Conservation (phyloP, 2,888 invertebrate species). For the Volucella inanis region DNA sequence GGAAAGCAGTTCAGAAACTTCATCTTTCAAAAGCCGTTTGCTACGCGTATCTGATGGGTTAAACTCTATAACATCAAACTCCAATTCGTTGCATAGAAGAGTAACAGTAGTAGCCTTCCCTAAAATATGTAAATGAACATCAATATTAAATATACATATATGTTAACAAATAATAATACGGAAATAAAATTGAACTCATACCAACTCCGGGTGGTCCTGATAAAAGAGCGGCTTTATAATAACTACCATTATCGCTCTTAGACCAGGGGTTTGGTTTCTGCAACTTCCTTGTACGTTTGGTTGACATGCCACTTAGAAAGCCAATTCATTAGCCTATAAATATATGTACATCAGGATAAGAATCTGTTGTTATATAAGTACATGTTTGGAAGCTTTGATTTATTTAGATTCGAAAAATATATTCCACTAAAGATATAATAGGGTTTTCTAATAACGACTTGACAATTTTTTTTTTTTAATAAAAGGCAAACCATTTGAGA, state of each 20-base stretch:
- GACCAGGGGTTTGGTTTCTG: conserved; percentile 90
- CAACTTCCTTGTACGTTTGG: conserved; percentile 86
- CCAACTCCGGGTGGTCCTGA: conserved; percentile 99
- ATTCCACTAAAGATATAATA: too few relatives aligned
- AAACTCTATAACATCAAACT: conserved; percentile 95
- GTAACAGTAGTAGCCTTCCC: conserved; percentile 94
- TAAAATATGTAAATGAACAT: conserved; percentile 75
- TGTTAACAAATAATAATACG: too few relatives aligned
- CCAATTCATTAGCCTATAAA: conserved; percentile 90
- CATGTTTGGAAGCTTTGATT: background rate
- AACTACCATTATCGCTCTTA: conserved; percentile 92
- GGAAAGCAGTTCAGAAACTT: conserved; percentile 91
- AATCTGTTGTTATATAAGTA: background rate
- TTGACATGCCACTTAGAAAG: conserved; percentile 95
- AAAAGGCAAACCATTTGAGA: too few relatives aligned
- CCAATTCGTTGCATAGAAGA: conserved; percentile 94
- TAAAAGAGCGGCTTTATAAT: conserved; percentile 94
- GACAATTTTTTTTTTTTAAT: too few relatives aligned
- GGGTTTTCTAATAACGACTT: too few relatives aligned
- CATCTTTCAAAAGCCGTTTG: conserved; percentile 92
- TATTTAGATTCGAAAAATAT: too few relatives aligned
- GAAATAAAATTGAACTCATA: conserved; percentile 76
- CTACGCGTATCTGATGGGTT: conserved; percentile 99
- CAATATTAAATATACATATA: background rate
- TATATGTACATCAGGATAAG: background rate